Evolutionary conservation across 2,797 vertebrate species (phyloP), one percentile per base, ranked within the genome.

Genomic region (Botia almorhae): DNA sequence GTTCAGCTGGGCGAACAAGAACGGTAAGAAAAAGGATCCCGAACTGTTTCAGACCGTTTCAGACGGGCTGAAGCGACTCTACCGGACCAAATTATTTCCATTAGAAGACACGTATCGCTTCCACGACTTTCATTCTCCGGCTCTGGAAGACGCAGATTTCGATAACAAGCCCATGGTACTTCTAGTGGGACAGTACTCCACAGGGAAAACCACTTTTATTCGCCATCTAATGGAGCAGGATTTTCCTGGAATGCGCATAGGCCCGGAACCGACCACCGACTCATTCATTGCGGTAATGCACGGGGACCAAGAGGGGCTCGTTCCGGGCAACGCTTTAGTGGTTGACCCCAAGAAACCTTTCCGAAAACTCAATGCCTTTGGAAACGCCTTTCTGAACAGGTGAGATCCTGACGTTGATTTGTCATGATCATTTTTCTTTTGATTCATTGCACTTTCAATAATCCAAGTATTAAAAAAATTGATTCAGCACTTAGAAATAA

Each of bases 131-230:
- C 94, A 95, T 86, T 95, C 94, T 51, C 93, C 94, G 1, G 93
- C 93, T 36, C 90, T 95, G 88, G 94, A 95, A 89, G 93, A 94
- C 64, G 94, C 94, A 1, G 94, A 95, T 90, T 95, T 94, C 87
- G 90, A 94, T 79, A 95, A 94, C 90, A 95, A 95, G 88, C 94
- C 94, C 56, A 95, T 94, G 94, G 93, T 95, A 80, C 92, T 95
- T 74, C 90, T 95, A 33, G 94, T 95, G 80, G 94, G 94, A 29
- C 94, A 95, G 89, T 95, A 95, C 86, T 94, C 93, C 77, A 95
- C 94, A 0, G 94, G 94, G 74, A 95, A 95, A 92, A 95, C 94
- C 86, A 95, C 93, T 72, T 95, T 95, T 87, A 89, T 89, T 88
- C 91, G 93, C 0, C 93, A 94, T 87, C 87, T 95, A 36, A 93